Base-by-base conservation (phyloP, 2,888 invertebrate species). In the Limnephilus lunatus region DNA sequence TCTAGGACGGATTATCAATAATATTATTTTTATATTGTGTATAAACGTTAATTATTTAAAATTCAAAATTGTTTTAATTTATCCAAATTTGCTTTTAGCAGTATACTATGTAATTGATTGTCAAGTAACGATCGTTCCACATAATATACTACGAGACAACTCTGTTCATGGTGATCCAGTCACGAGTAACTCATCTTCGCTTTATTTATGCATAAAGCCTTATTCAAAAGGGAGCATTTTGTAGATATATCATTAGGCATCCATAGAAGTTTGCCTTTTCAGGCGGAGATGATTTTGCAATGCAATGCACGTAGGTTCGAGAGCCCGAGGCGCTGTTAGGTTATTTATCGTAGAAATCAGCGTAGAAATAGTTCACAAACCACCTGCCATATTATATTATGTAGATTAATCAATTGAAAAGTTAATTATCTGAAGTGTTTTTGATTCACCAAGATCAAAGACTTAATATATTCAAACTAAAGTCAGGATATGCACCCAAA, bases 181-280 rank as follows among this genome's bases (percentile, higher is more conserved):
- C 85, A 85, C 85, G 44, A 85, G 85, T 44, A 19, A 35, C 85
- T 85, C 44, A 86, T 44, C 30, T 86, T 86, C 30, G 86, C 85
- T 44, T 35, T n/a, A 44, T 48, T 35, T 44, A 32, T 83, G 44
- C 14, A 86, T 48, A 14, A 48, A 0, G 35, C 14, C 68, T 53
- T 25, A 3, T 89, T 89, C 39, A 32, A 89, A 89, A 35, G n/a
- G 88, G 25, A 89, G 88, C 88, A 81, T n/a, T 30, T 89, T 68
- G 39, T 35, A 80, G 12, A 81, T 35, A 15, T 15, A 89, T 89
- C 80, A 88, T 88, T 88, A 48, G 48, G 44, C 5, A 44, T 44
- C 44, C 15, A 68, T 9, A 25, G 31, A 53, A 30, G 11, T 12
- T 48, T 48, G 15, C 44, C n/a, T 48, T 30, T 31, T 53, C 53